Conservation (phyloP, 2,888 invertebrate species). For the Phasia obesa region DNA sequence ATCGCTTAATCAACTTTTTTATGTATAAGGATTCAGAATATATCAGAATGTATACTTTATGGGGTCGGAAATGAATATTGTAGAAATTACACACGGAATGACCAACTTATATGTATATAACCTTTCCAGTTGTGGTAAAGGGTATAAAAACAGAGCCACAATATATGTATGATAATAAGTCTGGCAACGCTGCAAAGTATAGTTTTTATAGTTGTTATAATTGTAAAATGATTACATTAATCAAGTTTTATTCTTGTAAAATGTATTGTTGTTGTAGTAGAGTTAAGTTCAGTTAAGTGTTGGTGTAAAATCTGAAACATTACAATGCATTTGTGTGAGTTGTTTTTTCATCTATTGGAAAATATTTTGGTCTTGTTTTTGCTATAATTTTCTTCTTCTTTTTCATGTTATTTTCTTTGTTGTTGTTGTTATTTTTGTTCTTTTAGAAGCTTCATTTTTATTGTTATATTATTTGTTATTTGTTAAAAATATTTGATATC, state of each 20-base stretch:
- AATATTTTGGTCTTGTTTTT: background rate
- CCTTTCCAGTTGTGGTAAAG: too few relatives aligned
- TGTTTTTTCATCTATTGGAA: background rate
- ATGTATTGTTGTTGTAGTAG: background rate
- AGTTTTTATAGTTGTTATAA: background rate
- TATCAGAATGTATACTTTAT: too few relatives aligned
- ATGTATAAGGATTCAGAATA: too few relatives aligned
- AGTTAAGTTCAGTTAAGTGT: background rate
- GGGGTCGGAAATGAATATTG: too few relatives aligned
- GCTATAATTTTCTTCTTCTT: too few relatives aligned
- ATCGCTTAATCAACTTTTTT: too few relatives aligned
- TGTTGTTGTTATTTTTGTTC: background rate
- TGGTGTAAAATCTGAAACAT: background rate
- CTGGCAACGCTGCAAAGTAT: background rate
- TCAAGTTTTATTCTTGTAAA: slow-evolving; percentile 9
- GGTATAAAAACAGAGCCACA: too few relatives aligned
- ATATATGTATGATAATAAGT: background rate
- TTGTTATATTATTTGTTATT: slow-evolving; percentile 28
- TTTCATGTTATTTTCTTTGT: background rate
- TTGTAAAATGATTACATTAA: slow-evolving; percentile 31
- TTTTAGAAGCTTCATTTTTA: background rate
- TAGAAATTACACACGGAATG: too few relatives aligned
- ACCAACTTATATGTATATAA: too few relatives aligned
- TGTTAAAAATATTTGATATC: slow-evolving; percentile 11
- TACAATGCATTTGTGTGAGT: background rate